Conservation (phyloP, 2,888 invertebrate species). For the Netelia fuscicornis region DNA sequence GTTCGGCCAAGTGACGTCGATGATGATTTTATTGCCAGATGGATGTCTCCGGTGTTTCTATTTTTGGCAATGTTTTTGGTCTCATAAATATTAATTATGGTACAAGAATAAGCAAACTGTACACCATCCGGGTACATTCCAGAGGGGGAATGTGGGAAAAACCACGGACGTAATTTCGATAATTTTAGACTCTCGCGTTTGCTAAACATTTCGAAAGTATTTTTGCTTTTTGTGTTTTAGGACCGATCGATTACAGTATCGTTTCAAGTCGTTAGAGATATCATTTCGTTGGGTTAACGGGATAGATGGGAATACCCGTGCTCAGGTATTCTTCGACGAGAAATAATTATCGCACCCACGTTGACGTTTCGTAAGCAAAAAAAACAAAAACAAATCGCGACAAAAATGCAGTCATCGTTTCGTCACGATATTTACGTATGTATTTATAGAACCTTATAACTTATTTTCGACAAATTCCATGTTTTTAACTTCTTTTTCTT, state of each 20-base stretch:
- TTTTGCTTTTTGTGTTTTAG: neutral
- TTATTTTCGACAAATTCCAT: neutral
- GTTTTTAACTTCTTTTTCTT: neutral
- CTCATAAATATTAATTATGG: slow-evolving; percentile 57
- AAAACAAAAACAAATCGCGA: neutral
- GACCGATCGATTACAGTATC: neutral
- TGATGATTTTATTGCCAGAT: slow-evolving; percentile 36
- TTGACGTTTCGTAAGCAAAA: neutral
- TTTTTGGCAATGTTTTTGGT: slow-evolving; percentile 45
- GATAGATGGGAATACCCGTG: neutral
- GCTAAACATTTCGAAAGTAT: neutral
- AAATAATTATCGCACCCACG: neutral
- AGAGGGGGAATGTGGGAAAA: neutral
- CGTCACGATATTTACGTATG: neutral
- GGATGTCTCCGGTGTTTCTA: slow-evolving; percentile 13
- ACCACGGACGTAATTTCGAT: neutral
- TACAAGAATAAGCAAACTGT: slow-evolving; percentile 40
- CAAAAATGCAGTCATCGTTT: slow-evolving; percentile 2
- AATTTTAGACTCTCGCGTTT: neutral
- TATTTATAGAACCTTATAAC: slow-evolving; percentile 12
- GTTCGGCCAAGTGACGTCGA: neutral
- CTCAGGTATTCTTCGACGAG: neutral
- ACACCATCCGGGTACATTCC: neutral
- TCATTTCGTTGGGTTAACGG: neutral
- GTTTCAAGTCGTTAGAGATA: neutral